Evolutionary conservation across 1,140 invertebrate species (phyloP).

Genomic region (Euwallacea similis): DNA sequence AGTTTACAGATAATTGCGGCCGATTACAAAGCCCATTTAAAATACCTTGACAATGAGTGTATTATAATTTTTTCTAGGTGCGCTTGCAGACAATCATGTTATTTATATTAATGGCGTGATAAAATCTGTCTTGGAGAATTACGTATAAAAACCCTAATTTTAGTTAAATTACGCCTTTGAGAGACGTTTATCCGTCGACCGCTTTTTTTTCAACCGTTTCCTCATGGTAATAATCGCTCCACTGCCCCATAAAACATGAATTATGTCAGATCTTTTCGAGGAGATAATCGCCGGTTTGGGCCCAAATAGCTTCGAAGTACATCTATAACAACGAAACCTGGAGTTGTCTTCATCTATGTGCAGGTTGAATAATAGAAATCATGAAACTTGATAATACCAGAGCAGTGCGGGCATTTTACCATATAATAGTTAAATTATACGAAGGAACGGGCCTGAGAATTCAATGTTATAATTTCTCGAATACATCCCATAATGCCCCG

Average conservation of each 20-base stretch:
- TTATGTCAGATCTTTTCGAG: neutral
- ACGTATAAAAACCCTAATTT: constrained; percentile 15
- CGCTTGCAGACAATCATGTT: constrained; percentile 8
- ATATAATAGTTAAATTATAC: constrained; percentile 3
- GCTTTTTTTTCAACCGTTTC: neutral
- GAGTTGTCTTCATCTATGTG: too few relatives aligned
- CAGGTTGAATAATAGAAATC: too few relatives aligned
- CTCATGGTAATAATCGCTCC: constrained; percentile 11
- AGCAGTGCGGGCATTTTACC: neutral
- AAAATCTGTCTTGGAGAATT: constrained; percentile 9
- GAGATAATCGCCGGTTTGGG: too few relatives aligned
- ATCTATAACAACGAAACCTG: too few relatives aligned
- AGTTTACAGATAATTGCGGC: constrained; percentile 10
- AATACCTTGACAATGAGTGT: constrained; percentile 10
- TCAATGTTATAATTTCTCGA: neutral
- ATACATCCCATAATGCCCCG: neutral
- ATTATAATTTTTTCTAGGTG: constrained; percentile 5
- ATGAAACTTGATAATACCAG: too few relatives aligned
- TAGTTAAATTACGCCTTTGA: constrained; percentile 14
- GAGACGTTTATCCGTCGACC: constrained; percentile 8
- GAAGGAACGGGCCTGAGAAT: neutral
- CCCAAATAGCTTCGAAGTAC: too few relatives aligned
- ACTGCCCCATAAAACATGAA: constrained; percentile 9
- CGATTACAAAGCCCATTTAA: constrained; percentile 9
- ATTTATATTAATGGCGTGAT: constrained; percentile 12